These are phyloP conservation scores for Habropoda laboriosa DNA, from an alignment of 1,140 invertebrate species.

Conservation along the genomic window DNA sequence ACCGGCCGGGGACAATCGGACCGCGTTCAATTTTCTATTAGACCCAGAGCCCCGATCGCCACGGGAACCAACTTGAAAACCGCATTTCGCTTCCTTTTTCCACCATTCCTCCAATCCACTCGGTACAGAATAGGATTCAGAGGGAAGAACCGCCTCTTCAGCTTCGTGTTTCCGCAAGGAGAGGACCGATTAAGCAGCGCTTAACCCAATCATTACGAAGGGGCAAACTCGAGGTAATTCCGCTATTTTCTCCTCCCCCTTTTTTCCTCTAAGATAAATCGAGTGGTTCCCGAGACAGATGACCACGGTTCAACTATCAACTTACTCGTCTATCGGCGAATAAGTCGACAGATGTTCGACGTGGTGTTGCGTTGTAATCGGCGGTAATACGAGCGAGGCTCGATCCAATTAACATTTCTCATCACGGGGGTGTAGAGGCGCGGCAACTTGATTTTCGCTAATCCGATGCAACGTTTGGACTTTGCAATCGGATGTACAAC, in stretches of 20 bases:
- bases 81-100: not conserved
- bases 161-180: not conserved
- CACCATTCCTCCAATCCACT: not conserved
- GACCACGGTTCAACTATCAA: too few species aligned
- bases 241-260: too few species aligned
- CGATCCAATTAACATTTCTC: conserved; percentile 34
- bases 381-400: not conserved
- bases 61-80: not conserved
- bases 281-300: too few species aligned
- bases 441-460: conserved; percentile 8
- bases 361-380: not conserved
- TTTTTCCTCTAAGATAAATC: not conserved
- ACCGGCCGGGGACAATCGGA: conserved; percentile 5
- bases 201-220: not conserved
- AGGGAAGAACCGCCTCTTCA: not conserved
- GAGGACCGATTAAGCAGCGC: not conserved
- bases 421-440: not conserved
- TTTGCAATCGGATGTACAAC: not conserved
- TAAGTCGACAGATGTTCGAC: not conserved
- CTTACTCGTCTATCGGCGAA: too few species aligned
- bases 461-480: conserved; percentile 8
- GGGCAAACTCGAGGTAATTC: conserved; percentile 10
- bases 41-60: not conserved
- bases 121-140: not conserved
- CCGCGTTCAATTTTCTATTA: conserved; percentile 30